Evolutionary conservation across 2,113 vertebrate genomes (phyloP).

Genomic region (Oncorhynchus masou): DNA sequence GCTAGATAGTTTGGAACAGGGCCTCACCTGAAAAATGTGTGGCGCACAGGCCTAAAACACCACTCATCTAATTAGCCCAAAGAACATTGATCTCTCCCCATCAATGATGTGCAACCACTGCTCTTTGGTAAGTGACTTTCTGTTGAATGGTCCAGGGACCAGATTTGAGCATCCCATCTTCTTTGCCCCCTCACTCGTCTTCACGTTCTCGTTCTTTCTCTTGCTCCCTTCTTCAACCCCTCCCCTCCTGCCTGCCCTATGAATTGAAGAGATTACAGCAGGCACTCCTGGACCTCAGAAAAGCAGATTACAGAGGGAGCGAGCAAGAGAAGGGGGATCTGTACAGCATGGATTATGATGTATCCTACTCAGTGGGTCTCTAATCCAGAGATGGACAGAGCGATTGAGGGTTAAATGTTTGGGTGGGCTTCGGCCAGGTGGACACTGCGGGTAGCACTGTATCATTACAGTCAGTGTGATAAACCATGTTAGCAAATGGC

Average conservation of each 20-base stretch:
- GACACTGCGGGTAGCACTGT: constrained; percentile 7
- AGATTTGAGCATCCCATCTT: not conserved
- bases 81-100: not conserved
- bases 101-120: not conserved
- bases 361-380: constrained; percentile 25
- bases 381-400: constrained; percentile 58
- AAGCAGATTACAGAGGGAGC: constrained; percentile 61
- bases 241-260: not conserved
- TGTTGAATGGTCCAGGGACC: not conserved
- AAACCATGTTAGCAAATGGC: not conserved
- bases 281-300: constrained; percentile 46
- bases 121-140: not conserved
- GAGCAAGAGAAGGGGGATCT: constrained; percentile 9
- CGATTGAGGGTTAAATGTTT: constrained; percentile 57
- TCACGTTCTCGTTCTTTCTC: no score
- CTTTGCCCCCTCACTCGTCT: not conserved
- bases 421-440: constrained; percentile 40
- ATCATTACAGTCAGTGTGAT: constrained; percentile 1
- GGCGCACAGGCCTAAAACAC: not conserved
- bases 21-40: not conserved
- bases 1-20: not conserved
- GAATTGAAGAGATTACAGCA: constrained; percentile 32
- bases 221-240: not conserved
- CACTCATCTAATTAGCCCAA: not conserved
- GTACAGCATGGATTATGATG: constrained; percentile 43